These are phyloP conservation scores for Acanthosepion lycidas DNA, from an alignment of 2,888 invertebrate species.

Conservation along the genomic window DNA sequence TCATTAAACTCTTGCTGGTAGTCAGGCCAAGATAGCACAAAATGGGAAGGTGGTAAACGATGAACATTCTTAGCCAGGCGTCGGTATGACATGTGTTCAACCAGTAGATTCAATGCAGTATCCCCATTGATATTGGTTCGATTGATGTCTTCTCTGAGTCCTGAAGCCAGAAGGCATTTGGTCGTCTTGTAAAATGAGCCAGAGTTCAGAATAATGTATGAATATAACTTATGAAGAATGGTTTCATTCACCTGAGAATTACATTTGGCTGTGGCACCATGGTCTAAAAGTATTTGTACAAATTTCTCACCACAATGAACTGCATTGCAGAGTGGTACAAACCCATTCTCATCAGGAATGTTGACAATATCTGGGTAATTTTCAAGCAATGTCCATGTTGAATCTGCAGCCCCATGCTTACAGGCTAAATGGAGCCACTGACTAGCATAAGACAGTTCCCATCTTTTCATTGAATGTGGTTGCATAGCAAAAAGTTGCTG, in stretches of 20 bases:
- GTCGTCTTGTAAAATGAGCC: constrained; percentile 81
- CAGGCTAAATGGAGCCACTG: constrained; percentile 67
- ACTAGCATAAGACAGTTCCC: constrained; percentile 48
- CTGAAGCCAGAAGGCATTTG: constrained; percentile 82
- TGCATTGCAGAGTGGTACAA: constrained; percentile 85
- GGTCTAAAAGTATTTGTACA: constrained; percentile 76
- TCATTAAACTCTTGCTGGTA: constrained; percentile 69
- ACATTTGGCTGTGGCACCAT: constrained; percentile 82
- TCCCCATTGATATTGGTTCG: constrained; percentile 83
- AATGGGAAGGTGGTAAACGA: constrained; percentile 74
- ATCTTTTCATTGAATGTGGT: constrained; percentile 49
- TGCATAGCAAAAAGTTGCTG: constrained; percentile 71
- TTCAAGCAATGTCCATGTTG: constrained; percentile 69
- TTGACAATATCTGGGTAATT: constrained; percentile 64
- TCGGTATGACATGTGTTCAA: constrained; percentile 77
- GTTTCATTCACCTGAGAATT: constrained; percentile 83
- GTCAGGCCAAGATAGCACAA: constrained; percentile 74
- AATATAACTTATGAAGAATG: constrained; percentile 76
- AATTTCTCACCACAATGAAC: constrained; percentile 84
- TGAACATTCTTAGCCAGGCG: constrained; percentile 60
- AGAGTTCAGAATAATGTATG: constrained; percentile 67
- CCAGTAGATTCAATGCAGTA: constrained; percentile 80
- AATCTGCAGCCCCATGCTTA: constrained; percentile 78
- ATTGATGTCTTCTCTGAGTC: constrained; percentile 82
- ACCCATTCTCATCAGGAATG: constrained; percentile 79